Percentiles rank a stretch among this genome's conserved stretches.
These are phyloP conservation scores for Rhinolophus ferrumequinum DNA, from an alignment of 2,113 vertebrate genomes.

Conservation along the genomic window DNA sequence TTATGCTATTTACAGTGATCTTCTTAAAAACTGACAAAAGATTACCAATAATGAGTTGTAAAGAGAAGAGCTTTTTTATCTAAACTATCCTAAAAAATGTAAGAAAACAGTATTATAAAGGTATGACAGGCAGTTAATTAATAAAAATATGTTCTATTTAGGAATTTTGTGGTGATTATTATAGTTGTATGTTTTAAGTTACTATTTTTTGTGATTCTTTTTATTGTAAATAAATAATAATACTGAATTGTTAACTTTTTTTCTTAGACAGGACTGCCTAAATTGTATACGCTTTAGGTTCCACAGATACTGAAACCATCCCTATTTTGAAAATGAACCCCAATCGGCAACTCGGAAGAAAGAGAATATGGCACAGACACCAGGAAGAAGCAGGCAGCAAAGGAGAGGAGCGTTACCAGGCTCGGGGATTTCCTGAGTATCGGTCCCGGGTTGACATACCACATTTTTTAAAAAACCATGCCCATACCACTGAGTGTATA, in stretches of 20 bases:
- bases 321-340: neutral
- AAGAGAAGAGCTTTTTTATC: neutral
- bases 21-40: neutral
- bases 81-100: neutral
- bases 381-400: neutral
- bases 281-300: neutral
- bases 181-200: neutral
- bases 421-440: neutral
- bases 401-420: neutral
- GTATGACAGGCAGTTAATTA: neutral
- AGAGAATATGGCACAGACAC: neutral
- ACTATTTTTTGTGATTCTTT: neutral
- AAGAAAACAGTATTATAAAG: neutral
- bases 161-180: neutral
- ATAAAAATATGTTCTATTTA: neutral
- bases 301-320: neutral
- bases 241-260: neutral
- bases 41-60: neutral
- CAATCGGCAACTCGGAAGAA: neutral
- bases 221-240: slow-evolving; percentile 5
- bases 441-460: neutral
- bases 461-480: neutral
- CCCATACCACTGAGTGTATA: neutral
- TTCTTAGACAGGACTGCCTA: neutral
- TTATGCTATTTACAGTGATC: neutral